Percentiles rank a stretch among this genome's conserved stretches.
Conservation (phyloP, 2,797 vertebrate species). For the Alectoris magna region DNA sequence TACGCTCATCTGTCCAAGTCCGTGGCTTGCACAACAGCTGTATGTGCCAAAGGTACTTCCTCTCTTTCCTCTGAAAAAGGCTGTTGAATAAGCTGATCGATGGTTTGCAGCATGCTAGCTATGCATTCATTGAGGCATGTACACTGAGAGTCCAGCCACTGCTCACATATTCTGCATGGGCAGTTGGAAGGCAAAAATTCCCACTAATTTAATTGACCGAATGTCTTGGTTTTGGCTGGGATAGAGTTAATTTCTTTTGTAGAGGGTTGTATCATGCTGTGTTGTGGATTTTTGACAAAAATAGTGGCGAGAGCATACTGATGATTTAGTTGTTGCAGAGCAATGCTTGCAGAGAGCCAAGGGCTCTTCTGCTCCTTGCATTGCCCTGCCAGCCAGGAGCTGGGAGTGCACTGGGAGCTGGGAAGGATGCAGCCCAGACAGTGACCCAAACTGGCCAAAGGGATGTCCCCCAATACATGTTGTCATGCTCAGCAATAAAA, state of each 20-base stretch:
- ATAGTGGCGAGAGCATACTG: too few species aligned
- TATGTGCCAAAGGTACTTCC: neutral
- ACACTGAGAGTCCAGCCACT: neutral
- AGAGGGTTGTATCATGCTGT: too few species aligned
- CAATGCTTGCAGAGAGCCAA: neutral
- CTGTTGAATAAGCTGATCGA: accelerated
- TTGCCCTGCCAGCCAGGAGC: too few species aligned
- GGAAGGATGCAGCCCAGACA: too few species aligned
- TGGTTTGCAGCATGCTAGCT: neutral
- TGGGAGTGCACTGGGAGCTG: too few species aligned
- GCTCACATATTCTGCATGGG: neutral
- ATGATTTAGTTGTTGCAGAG: too few species aligned
- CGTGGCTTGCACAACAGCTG: neutral
- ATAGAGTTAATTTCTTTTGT: too few species aligned
- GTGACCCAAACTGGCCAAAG: too few species aligned
- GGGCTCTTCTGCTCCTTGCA: neutral
- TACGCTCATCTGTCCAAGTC: neutral
- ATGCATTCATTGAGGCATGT: accelerated
- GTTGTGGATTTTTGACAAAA: too few species aligned
- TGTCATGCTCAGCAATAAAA: too few species aligned
- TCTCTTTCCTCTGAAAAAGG: neutral
- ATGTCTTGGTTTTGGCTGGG: neutral
- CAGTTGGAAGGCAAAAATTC: neutral
- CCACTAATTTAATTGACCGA: neutral
- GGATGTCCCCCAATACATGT: too few species aligned